Base-by-base conservation (phyloP, 2,113 vertebrate species). In the Oncorhynchus gorbuscha region DNA sequence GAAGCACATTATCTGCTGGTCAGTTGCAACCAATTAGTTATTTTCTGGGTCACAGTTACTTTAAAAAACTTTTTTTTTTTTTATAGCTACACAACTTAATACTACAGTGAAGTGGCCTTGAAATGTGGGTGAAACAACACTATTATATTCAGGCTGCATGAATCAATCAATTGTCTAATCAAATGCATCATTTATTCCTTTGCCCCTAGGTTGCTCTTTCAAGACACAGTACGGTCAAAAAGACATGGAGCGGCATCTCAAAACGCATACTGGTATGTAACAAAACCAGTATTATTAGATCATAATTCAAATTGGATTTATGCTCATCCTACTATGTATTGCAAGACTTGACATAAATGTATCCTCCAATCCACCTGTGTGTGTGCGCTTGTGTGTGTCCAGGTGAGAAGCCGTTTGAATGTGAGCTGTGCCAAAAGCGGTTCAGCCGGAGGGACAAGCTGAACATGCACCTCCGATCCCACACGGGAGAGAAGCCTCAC, bases 171-270 rank as follows among this genome's bases (percentile, higher is more conserved):
- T 58, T 20, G 4, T 18, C 55, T 58, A 26, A 24, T 24, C 64
- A 26, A 66, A 18, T 48, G 3, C 1, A 2, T 11, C 2, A 0
- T 80, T 32, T 74, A n/a, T 64, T 45, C 30, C 26, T 61, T 32
- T 4, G 66, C 77, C 83, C 77, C 11, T 83, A 99, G 97, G 97
- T 82, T 99, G 98, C 88, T 95, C 95, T 30, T 99, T 99, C 89
- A 99, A 97, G 93, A 99, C 98, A 0, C 96, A 97, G 66, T 98
- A 99, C 30, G 98, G 98, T 12, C 96, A 97, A 91, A 99, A 99
- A 92, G 97, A 99, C 82, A 97, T 99, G 97, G 97, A 99, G 61
- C 93, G 98, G 0, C 98, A 99, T 51, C 92, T 98, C 69, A 96
- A 97, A 87, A 99, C 97, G 0, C 98, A 99, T 88, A 99, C 98